Percentiles rank a stretch among this genome's conserved stretches.
These are phyloP conservation scores for Asbolus verrucosus DNA, from an alignment of 1,140 invertebrate species.

Conservation along the genomic window DNA sequence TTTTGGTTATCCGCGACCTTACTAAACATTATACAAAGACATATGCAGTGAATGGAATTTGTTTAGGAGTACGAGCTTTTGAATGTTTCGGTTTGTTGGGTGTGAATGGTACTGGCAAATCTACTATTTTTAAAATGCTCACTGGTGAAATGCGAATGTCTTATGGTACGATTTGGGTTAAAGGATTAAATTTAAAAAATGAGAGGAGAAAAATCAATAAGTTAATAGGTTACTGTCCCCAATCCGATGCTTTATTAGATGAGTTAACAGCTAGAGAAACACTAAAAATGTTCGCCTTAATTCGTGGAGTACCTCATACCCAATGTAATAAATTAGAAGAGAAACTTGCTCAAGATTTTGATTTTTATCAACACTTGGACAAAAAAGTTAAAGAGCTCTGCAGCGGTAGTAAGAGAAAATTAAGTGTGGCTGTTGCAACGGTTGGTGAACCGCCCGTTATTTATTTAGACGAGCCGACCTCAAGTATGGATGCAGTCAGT, in stretches of 20 bases:
- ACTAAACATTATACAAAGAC: slow-evolving; percentile 78
- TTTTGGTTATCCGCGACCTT: slow-evolving; percentile 67
- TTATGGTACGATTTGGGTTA: slow-evolving; percentile 56
- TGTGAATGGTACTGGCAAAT: slow-evolving; percentile 82
- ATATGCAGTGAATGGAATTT: slow-evolving; percentile 78
- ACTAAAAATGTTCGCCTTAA: slow-evolving; percentile 77
- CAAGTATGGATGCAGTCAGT: slow-evolving; percentile 86
- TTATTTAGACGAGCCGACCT: slow-evolving; percentile 87
- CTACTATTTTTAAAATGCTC: slow-evolving; percentile 89
- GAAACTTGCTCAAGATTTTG: slow-evolving; percentile 64
- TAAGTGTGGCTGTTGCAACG: slow-evolving; percentile 92
- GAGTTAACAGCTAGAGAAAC: slow-evolving; percentile 84
- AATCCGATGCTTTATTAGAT: slow-evolving; percentile 84
- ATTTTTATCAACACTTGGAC: slow-evolving; percentile 68
- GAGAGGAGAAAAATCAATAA: slow-evolving; percentile 69
- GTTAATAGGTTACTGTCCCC: slow-evolving; percentile 80
- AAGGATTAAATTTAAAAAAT: slow-evolving; percentile 66
- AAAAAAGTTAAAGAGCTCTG: slow-evolving; percentile 76
- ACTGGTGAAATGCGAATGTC: slow-evolving; percentile 79
- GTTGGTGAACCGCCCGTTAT: slow-evolving; percentile 88
- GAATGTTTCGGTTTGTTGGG: slow-evolving; percentile 94
- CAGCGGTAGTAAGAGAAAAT: slow-evolving; percentile 94
- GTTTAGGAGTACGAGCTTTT: slow-evolving; percentile 69
- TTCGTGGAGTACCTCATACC: slow-evolving; percentile 75
- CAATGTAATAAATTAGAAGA: slow-evolving; percentile 62